Base-by-base conservation (phyloP, 2,888 invertebrate species). In the Apodemia mormo region DNA sequence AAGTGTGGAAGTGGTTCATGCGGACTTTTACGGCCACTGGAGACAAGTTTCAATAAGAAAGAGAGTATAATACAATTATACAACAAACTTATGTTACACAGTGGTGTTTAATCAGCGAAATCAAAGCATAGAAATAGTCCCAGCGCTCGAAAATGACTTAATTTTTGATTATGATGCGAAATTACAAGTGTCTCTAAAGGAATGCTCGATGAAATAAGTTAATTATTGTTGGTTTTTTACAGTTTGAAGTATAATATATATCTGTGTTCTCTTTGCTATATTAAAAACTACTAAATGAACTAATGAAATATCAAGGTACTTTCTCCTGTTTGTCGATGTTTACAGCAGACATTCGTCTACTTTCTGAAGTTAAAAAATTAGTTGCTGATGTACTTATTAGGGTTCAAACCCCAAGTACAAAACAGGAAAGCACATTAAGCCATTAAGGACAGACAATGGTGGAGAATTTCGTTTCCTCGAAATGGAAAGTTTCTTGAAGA, bases 401-500 rank as follows among this genome's bases (percentile, higher is more conserved):
- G 29, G 14, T 71, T 58, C n/a, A 67, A 71, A 30, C 10, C 30
- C 7, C 22, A 68, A 33, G 66, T 66, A 2, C 68, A 70, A 68
- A 30, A 58, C 40, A 37, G 54, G 43, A 2, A 66, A 49, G 10
- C 68, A 40, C 49, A 67, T 68, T 12, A 70, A 70, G 52, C 14
- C 61, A 54, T 61, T 71, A 22, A 66, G 68, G 14, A 71, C 67
- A 14, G 71, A 70, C 45, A 68, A 71, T 52, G 71, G 71, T 49
- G 7, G 33, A 33, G 68, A 71, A n/a, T 71, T 68, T 37, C 68
- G 68, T 45, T 65, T 14, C 9, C 61, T 45, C 6, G 56, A 66
- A 29, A 56, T 68, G 43, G 68, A 68, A 33, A 73, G 61, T 61
- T 61, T 30, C 12, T 61, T 61, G 30, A 61, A 33, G 2, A 61